These are phyloP conservation scores for Vipera ursinii DNA, from an alignment of 2,797 vertebrate species.

Conservation along the genomic window DNA sequence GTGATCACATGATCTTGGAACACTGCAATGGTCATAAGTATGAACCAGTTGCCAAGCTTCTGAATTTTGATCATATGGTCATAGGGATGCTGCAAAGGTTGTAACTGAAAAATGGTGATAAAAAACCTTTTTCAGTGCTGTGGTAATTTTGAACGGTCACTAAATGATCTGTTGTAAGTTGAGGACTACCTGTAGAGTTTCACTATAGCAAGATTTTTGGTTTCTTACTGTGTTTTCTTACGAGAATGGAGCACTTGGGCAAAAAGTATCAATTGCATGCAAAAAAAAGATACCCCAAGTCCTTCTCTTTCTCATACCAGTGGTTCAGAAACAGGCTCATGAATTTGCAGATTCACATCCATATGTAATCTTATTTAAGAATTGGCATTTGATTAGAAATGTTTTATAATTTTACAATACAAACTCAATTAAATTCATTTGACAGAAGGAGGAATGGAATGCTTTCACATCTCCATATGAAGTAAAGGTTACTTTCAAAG, in stretches of 20 bases:
- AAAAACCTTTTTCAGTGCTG: background rate
- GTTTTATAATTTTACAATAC: background rate
- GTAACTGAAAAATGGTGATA: background rate
- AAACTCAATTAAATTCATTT: background rate
- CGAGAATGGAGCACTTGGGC: background rate
- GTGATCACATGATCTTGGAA: background rate
- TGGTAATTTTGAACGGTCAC: background rate
- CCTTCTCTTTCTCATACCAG: background rate
- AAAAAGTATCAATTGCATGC: background rate
- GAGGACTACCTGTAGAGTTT: background rate
- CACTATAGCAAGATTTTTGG: background rate
- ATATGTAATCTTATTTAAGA: background rate
- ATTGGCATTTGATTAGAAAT: background rate
- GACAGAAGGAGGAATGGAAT: background rate
- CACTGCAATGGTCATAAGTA: background rate
- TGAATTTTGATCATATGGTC: background rate
- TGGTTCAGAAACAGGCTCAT: background rate
- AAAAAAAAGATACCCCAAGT: no score
- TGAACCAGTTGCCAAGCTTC: background rate
- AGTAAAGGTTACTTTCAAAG: background rate
- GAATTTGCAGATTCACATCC: background rate
- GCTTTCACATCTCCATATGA: background rate
- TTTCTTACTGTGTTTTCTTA: background rate
- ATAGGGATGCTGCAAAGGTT: background rate
- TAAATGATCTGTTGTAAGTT: background rate